Evolutionary conservation across 2,888 invertebrate species (phyloP), one percentile per base, ranked within the genome.

Genomic region (Drosophila monieri): DNA sequence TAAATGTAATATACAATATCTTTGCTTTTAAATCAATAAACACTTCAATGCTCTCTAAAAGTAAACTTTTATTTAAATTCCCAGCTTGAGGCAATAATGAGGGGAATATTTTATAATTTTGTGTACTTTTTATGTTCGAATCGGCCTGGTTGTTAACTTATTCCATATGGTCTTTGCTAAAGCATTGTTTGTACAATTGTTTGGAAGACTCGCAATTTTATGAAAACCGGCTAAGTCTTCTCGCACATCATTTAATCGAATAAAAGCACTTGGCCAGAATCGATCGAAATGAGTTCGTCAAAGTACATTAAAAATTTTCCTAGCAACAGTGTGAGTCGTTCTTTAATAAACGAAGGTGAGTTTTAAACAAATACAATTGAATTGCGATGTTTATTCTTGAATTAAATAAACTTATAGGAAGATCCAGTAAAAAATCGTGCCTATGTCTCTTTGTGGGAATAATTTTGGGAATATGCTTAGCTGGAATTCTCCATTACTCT

Each of bases 181-280:
- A 8, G 6, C 15, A 39, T 30, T 61, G 39, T 61, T 61, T 61
- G 46, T 6, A 39, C 61, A 61, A 61, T 47, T 61, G 60, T 39
- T 60, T 8, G 18, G 15, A 3, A 12, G 12, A 14, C 2, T 18
- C 12, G 1, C 6, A 21, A n/a, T 37, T 14, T 10, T 10, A 15
- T 47, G n/a, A 46, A 46, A 46, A 30, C 21, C 9, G 6, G 14
- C 1, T n/a, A 59, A 12, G 10, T n/a, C 46, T 2, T 8, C 23
- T 9, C 6, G 25, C 9, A 23, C 6, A 14, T 2, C 9, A 23
- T 47, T 61, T 47, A 61, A 60, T 61, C 30, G 15, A 14, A 10
- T 21, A 23, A 23, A n/a, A 61, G 1, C 41, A 2, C 37, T 61
- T 32, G 39, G n/a, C 6, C 39, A 32, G 47, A 15, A 30, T 61